These are phyloP conservation scores for Chloroceryle amazona DNA, from an alignment of 2,797 vertebrate species.

Conservation along the genomic window DNA sequence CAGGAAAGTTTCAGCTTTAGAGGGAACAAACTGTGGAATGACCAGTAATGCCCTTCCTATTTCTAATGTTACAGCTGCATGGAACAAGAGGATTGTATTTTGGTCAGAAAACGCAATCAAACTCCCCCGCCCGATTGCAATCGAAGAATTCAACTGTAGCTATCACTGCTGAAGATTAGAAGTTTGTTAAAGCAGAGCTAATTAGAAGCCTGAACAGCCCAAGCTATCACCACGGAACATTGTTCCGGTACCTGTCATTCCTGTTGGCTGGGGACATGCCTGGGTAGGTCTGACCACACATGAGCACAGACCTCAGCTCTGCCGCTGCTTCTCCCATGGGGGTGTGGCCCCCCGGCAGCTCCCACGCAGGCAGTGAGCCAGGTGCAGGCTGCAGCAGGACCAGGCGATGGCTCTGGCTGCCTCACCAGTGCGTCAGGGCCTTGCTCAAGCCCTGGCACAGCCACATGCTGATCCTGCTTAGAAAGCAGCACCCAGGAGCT, in stretches of 20 bases:
- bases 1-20: neutral
- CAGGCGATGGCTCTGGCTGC: neutral
- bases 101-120: neutral
- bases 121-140: neutral
- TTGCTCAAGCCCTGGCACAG: fast-evolving
- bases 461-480: neutral
- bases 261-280: neutral
- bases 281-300: neutral
- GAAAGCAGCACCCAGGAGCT: neutral
- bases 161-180: neutral
- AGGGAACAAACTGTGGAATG: neutral
- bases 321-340: neutral
- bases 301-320: neutral
- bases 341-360: fast-evolving
- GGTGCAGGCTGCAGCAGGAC: neutral
- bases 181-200: neutral
- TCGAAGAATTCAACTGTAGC: neutral
- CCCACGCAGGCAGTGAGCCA: fast-evolving
- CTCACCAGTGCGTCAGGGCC: fast-evolving
- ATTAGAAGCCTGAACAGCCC: neutral
- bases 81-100: neutral
- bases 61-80: neutral
- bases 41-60: neutral
- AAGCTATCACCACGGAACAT: fast-evolving
- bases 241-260: neutral